Evolutionary conservation across 2,113 vertebrate genomes (phyloP).

Genomic region (Bostrychus sinensis): DNA sequence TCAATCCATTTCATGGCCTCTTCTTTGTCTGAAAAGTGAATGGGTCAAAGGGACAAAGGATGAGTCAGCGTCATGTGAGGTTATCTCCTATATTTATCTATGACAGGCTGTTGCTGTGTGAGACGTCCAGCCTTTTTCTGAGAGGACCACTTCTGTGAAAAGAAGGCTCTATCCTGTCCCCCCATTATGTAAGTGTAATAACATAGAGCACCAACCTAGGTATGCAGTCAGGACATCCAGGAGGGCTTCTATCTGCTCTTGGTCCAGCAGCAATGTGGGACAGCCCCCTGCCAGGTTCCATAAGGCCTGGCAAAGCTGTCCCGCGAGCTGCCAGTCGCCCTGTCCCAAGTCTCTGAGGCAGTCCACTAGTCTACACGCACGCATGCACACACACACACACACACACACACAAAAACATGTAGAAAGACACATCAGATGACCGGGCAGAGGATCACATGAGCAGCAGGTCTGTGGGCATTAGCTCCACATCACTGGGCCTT

Average conservation of each 20-base stretch:
- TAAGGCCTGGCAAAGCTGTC: conserved; percentile 90
- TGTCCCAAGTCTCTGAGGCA: conserved; percentile 91
- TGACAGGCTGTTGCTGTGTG: background rate
- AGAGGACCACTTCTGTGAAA: conserved; percentile 16
- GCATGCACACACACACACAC: conserved; percentile 33
- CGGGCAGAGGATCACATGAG: conserved; percentile 60
- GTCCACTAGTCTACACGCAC: conserved; percentile 83
- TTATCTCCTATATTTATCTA: conserved; percentile 1
- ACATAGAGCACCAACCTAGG: conserved; percentile 79
- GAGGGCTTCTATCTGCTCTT: conserved; percentile 68
- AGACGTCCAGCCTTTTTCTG: conserved; percentile 11
- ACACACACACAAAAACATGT: conserved; percentile 42
- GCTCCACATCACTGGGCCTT: conserved; percentile 42
- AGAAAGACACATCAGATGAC: conserved; percentile 52
- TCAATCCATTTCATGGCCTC: conserved; percentile 75
- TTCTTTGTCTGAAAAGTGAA: conserved; percentile 80
- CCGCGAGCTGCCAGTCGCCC: conserved; percentile 91
- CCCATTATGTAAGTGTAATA: conserved; percentile 34
- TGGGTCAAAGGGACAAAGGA: background rate
- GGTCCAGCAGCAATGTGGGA: conserved; percentile 65
- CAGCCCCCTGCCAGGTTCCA: conserved; percentile 86
- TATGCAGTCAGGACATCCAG: conserved; percentile 79
- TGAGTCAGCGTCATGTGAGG: conserved; percentile 1
- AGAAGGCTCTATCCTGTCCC: conserved; percentile 14
- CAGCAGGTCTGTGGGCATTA: conserved; percentile 51